Evolutionary conservation across 2,888 invertebrate species (phyloP).

Genomic region (Cristatella mucedo): DNA sequence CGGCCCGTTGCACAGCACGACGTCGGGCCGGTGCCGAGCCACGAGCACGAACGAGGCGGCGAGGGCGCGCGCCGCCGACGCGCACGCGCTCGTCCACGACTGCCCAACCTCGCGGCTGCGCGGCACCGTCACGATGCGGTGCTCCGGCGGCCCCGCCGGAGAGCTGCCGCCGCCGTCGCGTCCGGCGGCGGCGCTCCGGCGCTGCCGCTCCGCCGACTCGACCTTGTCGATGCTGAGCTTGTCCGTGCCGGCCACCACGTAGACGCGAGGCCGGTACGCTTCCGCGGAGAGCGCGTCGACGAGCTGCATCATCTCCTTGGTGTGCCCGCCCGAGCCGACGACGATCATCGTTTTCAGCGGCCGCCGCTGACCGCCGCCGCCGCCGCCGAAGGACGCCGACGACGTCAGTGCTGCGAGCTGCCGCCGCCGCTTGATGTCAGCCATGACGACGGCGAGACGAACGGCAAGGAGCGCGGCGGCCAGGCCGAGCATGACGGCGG

Average conservation of each 20-base stretch:
- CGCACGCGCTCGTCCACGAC: slow-evolving; percentile 59
- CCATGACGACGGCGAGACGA: too few relatives aligned
- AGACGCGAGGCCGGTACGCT: slow-evolving; percentile 56
- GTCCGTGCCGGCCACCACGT: slow-evolving; percentile 64
- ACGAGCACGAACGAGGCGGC: slow-evolving; percentile 53
- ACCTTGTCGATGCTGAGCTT: slow-evolving; percentile 56
- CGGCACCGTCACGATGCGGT: slow-evolving; percentile 48
- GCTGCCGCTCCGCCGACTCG: neutral
- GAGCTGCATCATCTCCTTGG: slow-evolving; percentile 74
- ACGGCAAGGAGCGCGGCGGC: too few relatives aligned
- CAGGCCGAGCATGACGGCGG: too few relatives aligned
- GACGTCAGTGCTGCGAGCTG: too few relatives aligned
- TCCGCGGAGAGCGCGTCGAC: slow-evolving; percentile 45
- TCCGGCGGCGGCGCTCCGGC: too few relatives aligned
- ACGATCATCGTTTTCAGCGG: too few relatives aligned
- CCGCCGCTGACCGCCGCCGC: too few relatives aligned
- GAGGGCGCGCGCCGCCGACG: slow-evolving; percentile 60
- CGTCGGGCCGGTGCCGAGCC: slow-evolving; percentile 54
- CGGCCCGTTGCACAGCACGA: slow-evolving; percentile 81
- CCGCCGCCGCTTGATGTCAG: too few relatives aligned
- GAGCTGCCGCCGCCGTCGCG: too few relatives aligned
- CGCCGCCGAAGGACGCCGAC: too few relatives aligned
- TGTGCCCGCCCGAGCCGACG: slow-evolving; percentile 63
- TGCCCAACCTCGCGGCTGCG: slow-evolving; percentile 75
- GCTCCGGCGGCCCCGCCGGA: too few relatives aligned